Evolutionary conservation across 2,797 vertebrate genomes (phyloP), one percentile per base, ranked within the genome.

Genomic region (Bufotes viridis): DNA sequence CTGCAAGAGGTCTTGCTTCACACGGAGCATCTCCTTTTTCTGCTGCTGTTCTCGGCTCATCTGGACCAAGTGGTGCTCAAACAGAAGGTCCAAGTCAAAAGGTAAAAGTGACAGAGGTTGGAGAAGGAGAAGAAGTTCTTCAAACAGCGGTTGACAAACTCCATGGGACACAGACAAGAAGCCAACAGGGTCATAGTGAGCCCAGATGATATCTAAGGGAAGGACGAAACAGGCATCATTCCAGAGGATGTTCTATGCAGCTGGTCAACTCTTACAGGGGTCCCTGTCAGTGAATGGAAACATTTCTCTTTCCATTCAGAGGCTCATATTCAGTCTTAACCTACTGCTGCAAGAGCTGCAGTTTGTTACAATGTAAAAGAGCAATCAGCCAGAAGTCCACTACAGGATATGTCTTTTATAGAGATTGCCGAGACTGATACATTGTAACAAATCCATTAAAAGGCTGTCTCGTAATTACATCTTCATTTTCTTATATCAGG

Each of bases 81-180:
- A 99, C 1, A 99, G 96, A 13, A 98, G 93, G 93, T 99, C 97
- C 34, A 99, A 94, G 95, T 97, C 96, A 88, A 99, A 99, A 87
- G 98, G 98, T 79, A 99, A 95, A 86, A 99, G 96, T 0, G 98
- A 97, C 81, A 99, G 95, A 0, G 98, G 98, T 92, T 99, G 98
- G 9, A 99, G 96, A 65, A 99, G 94, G 53, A 99, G 96, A 86
- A 99, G 96, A 4, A 99, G 94, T 93, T 99, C 98, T 91, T 98
- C 96, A 0, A 97, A 97, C 79, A 99, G 96, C 0, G 96, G 93
- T 76, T 96, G 97, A 90, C 98, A 99, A 0, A 95, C 94, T 0
- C 96, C 95, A 17, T 97, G 97, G 0, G 98, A 96, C 67, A 98
- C 95, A 4, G 96, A 95, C 61, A 99, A 94, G 95, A 99, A 97